Percentiles rank a stretch among this genome's conserved stretches.
Evolutionary conservation across 1,140 invertebrate species (phyloP).

Genomic region (Tachypleus tridentatus): DNA sequence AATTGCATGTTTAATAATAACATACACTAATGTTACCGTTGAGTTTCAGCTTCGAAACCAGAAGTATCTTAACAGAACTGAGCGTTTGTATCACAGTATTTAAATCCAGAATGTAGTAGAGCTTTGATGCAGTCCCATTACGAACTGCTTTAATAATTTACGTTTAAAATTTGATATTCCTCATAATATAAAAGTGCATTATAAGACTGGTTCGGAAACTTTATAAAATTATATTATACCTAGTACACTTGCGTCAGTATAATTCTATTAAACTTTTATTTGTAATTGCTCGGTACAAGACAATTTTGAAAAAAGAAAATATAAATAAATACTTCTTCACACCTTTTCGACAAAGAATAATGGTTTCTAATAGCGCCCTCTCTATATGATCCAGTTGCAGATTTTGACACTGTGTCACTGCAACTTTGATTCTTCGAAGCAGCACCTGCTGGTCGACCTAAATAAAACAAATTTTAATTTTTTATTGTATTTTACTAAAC

Average conservation of each 20-base stretch:
- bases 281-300: no score
- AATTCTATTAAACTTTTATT: slow-evolving; percentile 16
- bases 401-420: slow-evolving; percentile 30
- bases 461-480: slow-evolving; percentile 16
- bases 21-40: no score
- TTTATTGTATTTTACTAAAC: slow-evolving; percentile 6
- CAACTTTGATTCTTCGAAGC: slow-evolving; percentile 27
- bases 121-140: no score
- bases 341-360: slow-evolving; percentile 49
- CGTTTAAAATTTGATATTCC: no score
- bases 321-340: slow-evolving; percentile 19
- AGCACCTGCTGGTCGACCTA: slow-evolving; percentile 14
- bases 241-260: slow-evolving; percentile 20
- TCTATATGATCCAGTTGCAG: slow-evolving; percentile 44
- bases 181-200: not conserved
- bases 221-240: slow-evolving; percentile 11
- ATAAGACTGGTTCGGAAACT: not conserved
- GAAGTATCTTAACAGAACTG: no score
- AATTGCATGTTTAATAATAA: no score
- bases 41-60: no score
- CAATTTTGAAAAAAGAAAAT: not conserved
- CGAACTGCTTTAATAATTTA: no score
- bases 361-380: slow-evolving; percentile 46
- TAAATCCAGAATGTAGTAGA: no score
- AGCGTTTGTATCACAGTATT: no score